Evolutionary conservation across 30 jellyfish, hydroid and myxozoan species (phyloP).

Genomic region (Sanderia malayensis): DNA sequence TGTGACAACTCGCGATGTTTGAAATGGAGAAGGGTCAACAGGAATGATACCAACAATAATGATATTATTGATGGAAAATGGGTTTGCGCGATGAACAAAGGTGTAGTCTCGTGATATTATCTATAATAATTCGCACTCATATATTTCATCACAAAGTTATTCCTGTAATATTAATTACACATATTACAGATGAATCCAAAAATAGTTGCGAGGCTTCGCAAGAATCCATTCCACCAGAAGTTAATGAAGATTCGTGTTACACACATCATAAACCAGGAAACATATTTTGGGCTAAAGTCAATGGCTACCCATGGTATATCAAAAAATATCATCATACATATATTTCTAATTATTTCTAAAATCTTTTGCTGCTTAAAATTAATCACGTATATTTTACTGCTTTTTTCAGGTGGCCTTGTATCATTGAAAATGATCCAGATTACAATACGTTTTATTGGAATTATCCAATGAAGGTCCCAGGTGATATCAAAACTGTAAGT

Average conservation of each 20-base stretch:
- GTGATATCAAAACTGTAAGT: constrained; percentile 42
- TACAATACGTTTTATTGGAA: constrained; percentile 62
- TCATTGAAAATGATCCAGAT: constrained; percentile 91
- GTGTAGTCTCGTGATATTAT: too few species aligned
- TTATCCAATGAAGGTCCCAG: constrained; percentile 23
- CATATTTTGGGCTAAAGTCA: constrained; percentile 79
- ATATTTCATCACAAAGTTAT: too few species aligned
- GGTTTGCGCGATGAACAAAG: constrained; percentile 84
- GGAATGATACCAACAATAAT: constrained; percentile 15
- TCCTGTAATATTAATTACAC: too few species aligned
- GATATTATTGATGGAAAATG: constrained; percentile 49
- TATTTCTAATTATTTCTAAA: not conserved
- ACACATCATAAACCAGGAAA: constrained; percentile 63
- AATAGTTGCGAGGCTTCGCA: constrained; percentile 83
- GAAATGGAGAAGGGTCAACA: constrained; percentile 87
- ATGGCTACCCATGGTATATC: constrained; percentile 98
- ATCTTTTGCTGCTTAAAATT: not conserved
- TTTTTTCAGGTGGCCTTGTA: constrained; percentile 92
- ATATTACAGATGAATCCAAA: constrained; percentile 55
- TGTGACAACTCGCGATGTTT: constrained; percentile 83
- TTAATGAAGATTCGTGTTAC: constrained; percentile 55
- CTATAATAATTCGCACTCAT: too few species aligned
- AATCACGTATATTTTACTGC: not conserved
- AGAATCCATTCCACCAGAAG: constrained; percentile 70
- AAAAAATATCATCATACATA: too few species aligned